Evolutionary conservation across 2,888 invertebrate species (phyloP).

Genomic region (Drosophila suboccidentalis): DNA sequence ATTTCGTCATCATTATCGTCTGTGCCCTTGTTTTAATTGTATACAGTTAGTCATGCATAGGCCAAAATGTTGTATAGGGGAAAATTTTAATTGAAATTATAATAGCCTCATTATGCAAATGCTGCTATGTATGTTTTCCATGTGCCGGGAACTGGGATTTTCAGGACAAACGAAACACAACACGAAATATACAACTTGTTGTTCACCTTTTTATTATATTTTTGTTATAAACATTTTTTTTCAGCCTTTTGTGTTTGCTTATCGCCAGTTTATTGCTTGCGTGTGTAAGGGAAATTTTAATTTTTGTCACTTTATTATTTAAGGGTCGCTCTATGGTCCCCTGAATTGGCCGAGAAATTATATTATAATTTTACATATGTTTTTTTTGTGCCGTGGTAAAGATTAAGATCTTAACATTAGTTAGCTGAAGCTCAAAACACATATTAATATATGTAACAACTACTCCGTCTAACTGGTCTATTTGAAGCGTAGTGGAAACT

Average conservation of each 20-base stretch:
- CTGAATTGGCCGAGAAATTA: constrained; percentile 2
- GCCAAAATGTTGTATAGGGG: constrained; percentile 17
- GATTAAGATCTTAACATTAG: constrained; percentile 7
- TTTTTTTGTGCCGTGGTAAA: constrained; percentile 1
- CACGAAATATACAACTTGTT: constrained; percentile 31
- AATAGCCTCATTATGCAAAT: constrained; percentile 79
- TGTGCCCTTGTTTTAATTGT: constrained; percentile 20
- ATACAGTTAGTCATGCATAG: constrained; percentile 57
- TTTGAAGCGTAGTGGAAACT: constrained; percentile 31
- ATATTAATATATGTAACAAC: too few species aligned
- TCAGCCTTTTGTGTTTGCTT: constrained; percentile 41
- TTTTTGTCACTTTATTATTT: constrained; percentile 55
- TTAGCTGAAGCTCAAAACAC: background rate
- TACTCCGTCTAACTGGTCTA: constrained; percentile 2
- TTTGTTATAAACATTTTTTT: constrained; percentile 50
- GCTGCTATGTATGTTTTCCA: constrained; percentile 49
- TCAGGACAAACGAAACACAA: constrained; percentile 28
- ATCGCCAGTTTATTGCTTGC: constrained; percentile 60
- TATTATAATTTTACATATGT: background rate
- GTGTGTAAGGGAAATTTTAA: constrained; percentile 36
- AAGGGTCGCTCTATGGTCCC: constrained; percentile 3
- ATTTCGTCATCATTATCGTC: constrained; percentile 18
- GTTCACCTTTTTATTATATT: constrained; percentile 16
- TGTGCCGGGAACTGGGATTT: background rate
- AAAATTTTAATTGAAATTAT: constrained; percentile 79